phyloP scores from a whole-genome alignment of 2,113 vertebrate genomes.

The Peromyscus leucopus region DNA sequence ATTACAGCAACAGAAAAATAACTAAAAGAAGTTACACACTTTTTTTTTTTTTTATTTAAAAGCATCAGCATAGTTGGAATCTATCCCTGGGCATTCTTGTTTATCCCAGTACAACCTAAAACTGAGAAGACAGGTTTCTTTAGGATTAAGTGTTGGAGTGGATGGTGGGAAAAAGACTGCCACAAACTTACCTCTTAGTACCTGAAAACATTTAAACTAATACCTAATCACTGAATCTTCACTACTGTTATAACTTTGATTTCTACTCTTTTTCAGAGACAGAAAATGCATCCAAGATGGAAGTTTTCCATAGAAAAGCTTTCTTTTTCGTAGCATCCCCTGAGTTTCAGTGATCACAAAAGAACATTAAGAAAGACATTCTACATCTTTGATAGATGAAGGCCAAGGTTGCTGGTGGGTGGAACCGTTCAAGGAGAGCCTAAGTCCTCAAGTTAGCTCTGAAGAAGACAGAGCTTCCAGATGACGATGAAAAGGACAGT shows the following conservation, averaged over 20 bases:
- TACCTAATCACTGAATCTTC: neutral
- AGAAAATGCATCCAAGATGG: neutral
- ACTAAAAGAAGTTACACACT: slow-evolving; percentile 79
- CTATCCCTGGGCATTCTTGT: neutral
- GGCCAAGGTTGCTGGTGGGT: neutral
- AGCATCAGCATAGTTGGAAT: neutral
- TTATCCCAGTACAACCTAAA: neutral
- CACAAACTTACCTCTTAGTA: neutral
- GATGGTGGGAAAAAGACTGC: neutral
- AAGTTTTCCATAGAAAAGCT: neutral
- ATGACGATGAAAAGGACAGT: neutral
- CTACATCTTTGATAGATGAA: neutral
- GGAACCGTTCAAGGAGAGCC: neutral
- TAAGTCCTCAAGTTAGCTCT: neutral
- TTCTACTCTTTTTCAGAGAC: neutral
- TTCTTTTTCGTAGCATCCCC: neutral
- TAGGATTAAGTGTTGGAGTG: neutral
- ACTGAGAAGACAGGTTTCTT: neutral
- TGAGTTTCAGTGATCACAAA: neutral
- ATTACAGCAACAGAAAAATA: neutral
- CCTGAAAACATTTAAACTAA: neutral
- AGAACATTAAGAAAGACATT: slow-evolving; percentile 24
- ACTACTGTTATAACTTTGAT: neutral
- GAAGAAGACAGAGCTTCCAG: neutral
- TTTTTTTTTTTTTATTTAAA: neutral